Evolutionary conservation across 1,140 invertebrate genomes (phyloP).

Genomic region (Sitobion miscanthi): DNA sequence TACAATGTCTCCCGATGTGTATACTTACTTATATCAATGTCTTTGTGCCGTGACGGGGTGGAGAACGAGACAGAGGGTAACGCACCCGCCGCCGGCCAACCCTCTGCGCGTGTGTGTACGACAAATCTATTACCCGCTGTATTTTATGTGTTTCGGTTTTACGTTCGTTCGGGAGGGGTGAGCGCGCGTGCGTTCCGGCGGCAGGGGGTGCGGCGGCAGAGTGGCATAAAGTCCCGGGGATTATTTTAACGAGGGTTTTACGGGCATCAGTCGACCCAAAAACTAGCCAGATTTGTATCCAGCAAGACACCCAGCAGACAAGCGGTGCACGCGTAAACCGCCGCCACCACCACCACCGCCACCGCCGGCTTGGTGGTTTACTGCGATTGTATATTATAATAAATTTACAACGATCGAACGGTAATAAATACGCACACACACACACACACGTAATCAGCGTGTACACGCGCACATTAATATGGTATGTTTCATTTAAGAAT

Average conservation of each 20-base stretch:
- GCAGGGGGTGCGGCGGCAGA: neutral
- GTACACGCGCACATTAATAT: neutral
- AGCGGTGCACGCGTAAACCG: neutral
- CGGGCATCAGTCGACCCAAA: conserved; percentile 26
- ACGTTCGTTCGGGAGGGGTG: neutral
- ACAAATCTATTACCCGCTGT: conserved; percentile 24
- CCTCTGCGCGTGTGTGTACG: neutral
- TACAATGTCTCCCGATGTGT: neutral
- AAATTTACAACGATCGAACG: neutral
- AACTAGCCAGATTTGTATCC: conserved; percentile 28
- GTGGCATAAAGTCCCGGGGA: conserved; percentile 15
- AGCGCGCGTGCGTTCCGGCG: neutral
- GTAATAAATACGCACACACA: neutral
- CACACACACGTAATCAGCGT: neutral
- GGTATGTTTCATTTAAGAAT: neutral
- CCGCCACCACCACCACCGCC: neutral
- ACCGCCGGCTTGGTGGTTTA: too few species aligned
- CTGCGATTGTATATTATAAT: neutral
- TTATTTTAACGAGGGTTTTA: conserved; percentile 45
- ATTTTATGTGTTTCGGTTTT: conserved; percentile 30
- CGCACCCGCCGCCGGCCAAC: neutral
- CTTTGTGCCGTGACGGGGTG: neutral
- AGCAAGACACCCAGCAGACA: neutral
- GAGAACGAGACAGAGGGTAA: neutral
- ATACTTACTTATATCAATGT: neutral